Evolutionary conservation across 2,113 vertebrate species (phyloP), one percentile per base, ranked within the genome.

Genomic region (Zosterops japonicus): DNA sequence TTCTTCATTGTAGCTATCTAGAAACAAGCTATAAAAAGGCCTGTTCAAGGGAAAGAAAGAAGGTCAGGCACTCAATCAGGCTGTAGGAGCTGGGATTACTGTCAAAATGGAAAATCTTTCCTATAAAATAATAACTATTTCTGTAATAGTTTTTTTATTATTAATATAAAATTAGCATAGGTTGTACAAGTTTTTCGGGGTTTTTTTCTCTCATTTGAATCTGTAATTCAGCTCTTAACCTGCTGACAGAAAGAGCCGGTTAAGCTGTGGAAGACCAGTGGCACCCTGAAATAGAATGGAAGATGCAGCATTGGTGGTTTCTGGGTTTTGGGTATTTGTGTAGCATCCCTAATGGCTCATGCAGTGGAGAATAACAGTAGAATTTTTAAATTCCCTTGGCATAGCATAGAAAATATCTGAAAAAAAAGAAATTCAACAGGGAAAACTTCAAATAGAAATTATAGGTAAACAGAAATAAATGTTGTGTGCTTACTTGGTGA

Each of bases 401-500:
- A 28, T 39, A 39, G 7, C 1, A 3, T 9, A 59, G 35, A 55
- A 93, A 80, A 68, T 24, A 56, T 3, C 24, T 59, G 13, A 35
- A 72, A 71, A 56, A 60, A 76, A 8, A 2, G 1, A 50, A 29
- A 87, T 63, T 29, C 71, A 17, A 11, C 25, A 59, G 28, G 4
- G n/a, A 36, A 75, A 79, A 19, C 19, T 83, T 16, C 14, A 55
- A 10, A 36, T 10, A 80, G 36, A 5, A 29, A 2, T 35, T 44
- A 5, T 19, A 42, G 8, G 12, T 60, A 59, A 39, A 33, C 53
- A 64, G 59, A 84, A 84, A 56, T 42, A 59, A 69, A 46, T 84
- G 9, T 22, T 0, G 0, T 69, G 35, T 7, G 16, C 15, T 46
- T 87, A 75, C 12, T 80, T 55, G 12, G 29, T 60, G 8, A 65